Percentiles rank a stretch among this genome's conserved stretches.
These are phyloP conservation scores for Alethe castanea DNA, from an alignment of 2,113 vertebrate genomes.

Conservation along the genomic window DNA sequence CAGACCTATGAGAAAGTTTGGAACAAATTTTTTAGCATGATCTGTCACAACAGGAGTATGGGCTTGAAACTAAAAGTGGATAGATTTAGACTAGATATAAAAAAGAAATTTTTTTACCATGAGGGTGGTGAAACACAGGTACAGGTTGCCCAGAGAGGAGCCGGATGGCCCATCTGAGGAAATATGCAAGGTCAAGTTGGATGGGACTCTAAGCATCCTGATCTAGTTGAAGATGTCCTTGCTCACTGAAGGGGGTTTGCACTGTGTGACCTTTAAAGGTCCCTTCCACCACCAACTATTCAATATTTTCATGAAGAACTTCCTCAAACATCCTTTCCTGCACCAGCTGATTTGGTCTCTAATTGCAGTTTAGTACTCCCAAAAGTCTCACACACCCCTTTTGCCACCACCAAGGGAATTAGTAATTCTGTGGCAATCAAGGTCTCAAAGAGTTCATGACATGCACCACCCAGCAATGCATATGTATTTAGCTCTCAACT, in stretches of 20 bases:
- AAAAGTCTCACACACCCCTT: not conserved
- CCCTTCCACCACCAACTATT: not conserved
- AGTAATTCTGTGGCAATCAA: not conserved
- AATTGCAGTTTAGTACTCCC: not conserved
- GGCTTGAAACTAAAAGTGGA: not conserved
- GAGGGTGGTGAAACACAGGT: not conserved
- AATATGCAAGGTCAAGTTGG: not conserved
- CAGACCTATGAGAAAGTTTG: not conserved
- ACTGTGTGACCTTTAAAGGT: not conserved
- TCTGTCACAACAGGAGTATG: not conserved
- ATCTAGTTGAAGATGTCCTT: not conserved
- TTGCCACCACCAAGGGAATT: not conserved
- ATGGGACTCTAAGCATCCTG: not conserved
- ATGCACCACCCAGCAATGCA: not conserved
- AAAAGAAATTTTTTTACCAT: not conserved
- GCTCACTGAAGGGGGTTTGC: not conserved
- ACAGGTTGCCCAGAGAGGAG: not conserved
- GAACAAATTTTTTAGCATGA: not conserved
- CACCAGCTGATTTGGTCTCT: not conserved
- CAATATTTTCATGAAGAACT: not conserved
- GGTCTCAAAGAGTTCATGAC: not conserved
- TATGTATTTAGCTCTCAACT: not conserved
- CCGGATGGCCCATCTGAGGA: not conserved
- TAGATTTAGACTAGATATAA: not conserved
- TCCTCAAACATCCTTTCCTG: not conserved